Base-by-base conservation (phyloP, 2,113 vertebrate genomes). In the Amblyopsis rosae region DNA sequence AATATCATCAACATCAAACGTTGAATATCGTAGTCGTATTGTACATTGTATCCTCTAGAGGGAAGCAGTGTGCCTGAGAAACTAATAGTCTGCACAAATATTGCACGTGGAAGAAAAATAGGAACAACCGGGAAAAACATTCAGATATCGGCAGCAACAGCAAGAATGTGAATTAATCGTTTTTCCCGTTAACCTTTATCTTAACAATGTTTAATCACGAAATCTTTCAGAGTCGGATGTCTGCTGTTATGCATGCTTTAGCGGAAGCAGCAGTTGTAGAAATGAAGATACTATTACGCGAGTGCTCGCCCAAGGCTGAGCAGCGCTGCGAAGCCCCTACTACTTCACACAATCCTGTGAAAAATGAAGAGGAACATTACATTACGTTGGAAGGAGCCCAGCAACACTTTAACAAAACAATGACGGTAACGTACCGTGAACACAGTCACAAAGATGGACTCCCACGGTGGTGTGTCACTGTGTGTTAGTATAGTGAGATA, bases 231-330 rank as follows among this genome's bases (percentile, higher is more conserved):
- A 12, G 3, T 8, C 69, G 69, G 49, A 9, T 87, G 9, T 55
- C 41, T 3, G 70, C 63, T 1, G 63, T 85, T 0, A 71, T 88
- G 80, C 64, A 70, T 59, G 17, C 71, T 0, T 46, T 84, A 57
- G 79, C 69, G 70, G 62, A 72, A 1, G 67, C 58, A 54, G 83
- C 77, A n/a, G 79, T 85, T 59, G 12, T 61, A 50, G 83, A 85
- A 68, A 69, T 88, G 62, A 10, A 81, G 45, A 57, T 69, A 47
- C 70, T 85, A 12, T 62, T 88, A 61, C 69, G 63, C 9, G 12
- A 45, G 59, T 13, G 60, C 66, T 67, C 74, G 15, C 61, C 59
- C 5, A 17, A n/a, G 53, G 63, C 77, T 15, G 62, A 19, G 8
- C 65, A 19, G 32, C 45, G 49, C 6, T 55, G 59, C 62, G 47